phyloP scores from a whole-genome alignment of 2,113 vertebrate species.

The Colinus virginianus region DNA sequence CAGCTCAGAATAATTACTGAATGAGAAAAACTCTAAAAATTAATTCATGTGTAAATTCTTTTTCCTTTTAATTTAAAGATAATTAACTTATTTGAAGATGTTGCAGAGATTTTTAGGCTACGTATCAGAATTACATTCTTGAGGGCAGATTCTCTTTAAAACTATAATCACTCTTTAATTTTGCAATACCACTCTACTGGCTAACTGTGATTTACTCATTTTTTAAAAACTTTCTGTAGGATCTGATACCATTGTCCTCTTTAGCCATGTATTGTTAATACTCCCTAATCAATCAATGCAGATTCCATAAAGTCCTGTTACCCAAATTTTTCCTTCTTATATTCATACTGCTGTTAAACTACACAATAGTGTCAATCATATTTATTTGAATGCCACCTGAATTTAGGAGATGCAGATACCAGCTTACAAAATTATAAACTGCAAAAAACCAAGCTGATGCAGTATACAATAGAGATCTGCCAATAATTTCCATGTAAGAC shows the following conservation, averaged over 20 bases:
- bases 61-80: not conserved
- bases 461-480: conserved; percentile 33
- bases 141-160: not conserved
- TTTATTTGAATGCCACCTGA: conserved; percentile 47
- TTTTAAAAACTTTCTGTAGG: conserved; percentile 16
- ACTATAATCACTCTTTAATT: not conserved
- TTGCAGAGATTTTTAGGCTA: not conserved
- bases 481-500: not conserved
- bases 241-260: not conserved
- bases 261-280: conserved; percentile 2
- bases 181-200: not conserved
- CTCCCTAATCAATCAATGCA: not conserved
- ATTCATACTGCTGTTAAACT: conserved; percentile 39
- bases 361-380: conserved; percentile 26
- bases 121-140: not conserved
- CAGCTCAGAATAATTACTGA: not conserved
- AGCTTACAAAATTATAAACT: conserved; percentile 58
- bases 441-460: conserved; percentile 58
- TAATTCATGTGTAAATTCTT: not conserved
- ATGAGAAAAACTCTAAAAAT: not conserved
- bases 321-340: not conserved
- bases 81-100: not conserved
- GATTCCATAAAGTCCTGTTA: not conserved
- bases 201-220: not conserved
- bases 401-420: conserved; percentile 31